Percentiles rank a stretch among this genome's conserved stretches.
Conservation (phyloP, 2,113 vertebrate species). For the Dicaeum eximium region DNA sequence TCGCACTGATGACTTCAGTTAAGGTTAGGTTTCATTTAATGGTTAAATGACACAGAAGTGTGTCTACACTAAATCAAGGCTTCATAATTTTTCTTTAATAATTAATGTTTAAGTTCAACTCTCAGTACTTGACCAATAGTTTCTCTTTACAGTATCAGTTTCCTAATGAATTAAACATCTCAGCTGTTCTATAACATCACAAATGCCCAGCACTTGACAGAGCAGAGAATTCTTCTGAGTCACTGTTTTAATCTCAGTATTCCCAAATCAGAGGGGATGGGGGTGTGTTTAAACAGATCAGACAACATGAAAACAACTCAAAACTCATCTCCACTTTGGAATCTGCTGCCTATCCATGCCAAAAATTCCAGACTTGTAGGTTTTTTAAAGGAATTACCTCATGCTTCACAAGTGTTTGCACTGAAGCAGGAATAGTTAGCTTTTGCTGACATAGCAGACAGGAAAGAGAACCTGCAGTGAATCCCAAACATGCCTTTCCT, state of each 20-base stretch:
- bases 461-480: fast-evolving
- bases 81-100: background rate
- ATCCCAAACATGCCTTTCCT: background rate
- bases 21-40: background rate
- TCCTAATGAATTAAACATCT: conserved; percentile 24
- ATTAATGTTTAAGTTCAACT: background rate
- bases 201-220: background rate
- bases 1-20: background rate
- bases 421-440: background rate
- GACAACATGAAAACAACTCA: fast-evolving
- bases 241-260: background rate
- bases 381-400: background rate
- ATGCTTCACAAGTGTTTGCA: background rate
- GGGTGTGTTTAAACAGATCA: background rate
- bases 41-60: background rate
- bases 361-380: background rate
- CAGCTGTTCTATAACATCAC: background rate
- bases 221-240: background rate
- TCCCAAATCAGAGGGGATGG: background rate
- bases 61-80: background rate
- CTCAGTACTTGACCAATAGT: background rate
- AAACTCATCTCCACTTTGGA: background rate
- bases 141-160: background rate
- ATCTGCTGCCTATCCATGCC: background rate
- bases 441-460: background rate